A percentile compares a stretch with the other conserved stretches of the same genome.
Evolutionary conservation across 2,113 vertebrate species (phyloP).

Genomic region (Gila orcuttii): DNA sequence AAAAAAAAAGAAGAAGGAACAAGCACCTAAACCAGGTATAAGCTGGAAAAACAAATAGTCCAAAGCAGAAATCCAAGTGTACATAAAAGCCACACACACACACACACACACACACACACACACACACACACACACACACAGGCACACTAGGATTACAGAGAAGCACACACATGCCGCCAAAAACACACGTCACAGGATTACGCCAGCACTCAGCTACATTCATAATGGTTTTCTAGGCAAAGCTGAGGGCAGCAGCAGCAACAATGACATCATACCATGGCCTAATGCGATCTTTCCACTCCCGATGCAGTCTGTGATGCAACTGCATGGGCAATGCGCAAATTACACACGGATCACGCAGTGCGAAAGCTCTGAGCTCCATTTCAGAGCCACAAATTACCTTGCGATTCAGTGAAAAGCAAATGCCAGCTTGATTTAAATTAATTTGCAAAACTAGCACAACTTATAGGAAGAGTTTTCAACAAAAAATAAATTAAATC

Average conservation of each 20-base stretch:
- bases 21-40: background rate
- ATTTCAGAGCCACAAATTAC: background rate
- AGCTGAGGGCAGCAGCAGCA: slow-evolving; percentile 8
- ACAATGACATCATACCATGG: slow-evolving; percentile 48
- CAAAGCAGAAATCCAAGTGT: slow-evolving; percentile 15
- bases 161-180: slow-evolving; percentile 30
- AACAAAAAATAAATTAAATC: background rate
- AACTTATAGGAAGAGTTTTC: background rate
- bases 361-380: background rate
- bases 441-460: background rate
- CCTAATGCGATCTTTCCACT: slow-evolving; percentile 36
- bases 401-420: background rate
- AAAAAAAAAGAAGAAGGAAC: background rate
- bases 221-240: slow-evolving; percentile 52
- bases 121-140: slow-evolving; percentile 33
- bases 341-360: background rate
- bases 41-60: slow-evolving; percentile 3
- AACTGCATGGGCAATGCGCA: background rate
- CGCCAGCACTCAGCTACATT: background rate
- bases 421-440: background rate
- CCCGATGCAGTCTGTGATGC: slow-evolving; percentile 8
- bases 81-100: background rate
- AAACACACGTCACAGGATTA: slow-evolving; percentile 43
- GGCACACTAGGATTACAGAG: slow-evolving; percentile 62
- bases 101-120: slow-evolving; percentile 51